A percentile compares a stretch with the other conserved stretches of the same genome.
These are phyloP conservation scores for Promerops cafer DNA, from an alignment of 2,113 vertebrate genomes.

Conservation along the genomic window DNA sequence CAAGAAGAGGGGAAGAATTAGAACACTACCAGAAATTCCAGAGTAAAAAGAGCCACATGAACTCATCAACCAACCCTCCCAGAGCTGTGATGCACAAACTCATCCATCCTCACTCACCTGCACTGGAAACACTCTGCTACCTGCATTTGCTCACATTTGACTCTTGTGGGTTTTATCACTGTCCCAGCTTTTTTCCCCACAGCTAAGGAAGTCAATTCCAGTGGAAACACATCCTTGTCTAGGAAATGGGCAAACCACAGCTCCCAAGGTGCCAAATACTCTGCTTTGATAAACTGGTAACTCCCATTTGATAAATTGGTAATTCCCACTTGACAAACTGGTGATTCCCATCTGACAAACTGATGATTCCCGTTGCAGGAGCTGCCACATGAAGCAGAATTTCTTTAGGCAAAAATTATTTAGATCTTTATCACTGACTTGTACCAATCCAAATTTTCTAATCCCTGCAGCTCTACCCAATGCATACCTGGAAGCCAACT, in stretches of 20 bases:
- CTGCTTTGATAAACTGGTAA: neutral
- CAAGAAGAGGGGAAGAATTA: slow-evolving; percentile 47
- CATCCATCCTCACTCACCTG: neutral
- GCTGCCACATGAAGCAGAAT: neutral
- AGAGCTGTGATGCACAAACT: neutral
- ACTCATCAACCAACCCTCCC: neutral
- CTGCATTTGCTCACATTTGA: neutral
- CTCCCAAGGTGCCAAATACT: neutral
- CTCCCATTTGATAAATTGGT: neutral
- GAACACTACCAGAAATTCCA: slow-evolving; percentile 17
- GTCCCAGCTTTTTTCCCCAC: neutral
- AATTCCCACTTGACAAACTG: neutral
- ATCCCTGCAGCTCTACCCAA: neutral
- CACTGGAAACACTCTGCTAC: neutral
- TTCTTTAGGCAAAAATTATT: neutral
- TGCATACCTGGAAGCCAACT: slow-evolving; percentile 91
- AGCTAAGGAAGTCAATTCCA: neutral
- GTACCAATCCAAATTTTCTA: neutral
- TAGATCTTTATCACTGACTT: neutral
- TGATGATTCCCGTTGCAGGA: neutral
- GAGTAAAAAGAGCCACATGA: neutral
- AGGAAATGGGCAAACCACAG: neutral
- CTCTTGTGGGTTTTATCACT: neutral
- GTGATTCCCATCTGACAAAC: neutral
- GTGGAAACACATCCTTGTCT: neutral